Evolutionary conservation across 2,888 invertebrate genomes (phyloP).

Genomic region (Hydriomena furcata): DNA sequence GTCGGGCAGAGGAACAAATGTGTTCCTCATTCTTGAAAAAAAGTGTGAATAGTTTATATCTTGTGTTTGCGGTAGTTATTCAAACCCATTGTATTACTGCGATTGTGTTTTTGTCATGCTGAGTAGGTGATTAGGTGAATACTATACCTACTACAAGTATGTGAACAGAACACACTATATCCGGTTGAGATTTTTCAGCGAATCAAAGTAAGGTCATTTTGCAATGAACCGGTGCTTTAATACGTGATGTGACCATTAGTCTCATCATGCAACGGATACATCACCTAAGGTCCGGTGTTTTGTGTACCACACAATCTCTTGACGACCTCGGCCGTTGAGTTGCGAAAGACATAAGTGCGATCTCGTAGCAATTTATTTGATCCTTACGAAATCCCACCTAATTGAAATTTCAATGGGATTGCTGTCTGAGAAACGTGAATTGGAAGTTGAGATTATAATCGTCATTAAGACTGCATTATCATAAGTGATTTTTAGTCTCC

Average conservation of each 20-base stretch:
- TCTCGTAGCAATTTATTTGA: constrained; percentile 38
- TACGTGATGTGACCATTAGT: constrained; percentile 40
- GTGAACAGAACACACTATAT: no score
- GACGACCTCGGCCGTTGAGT: constrained; percentile 34
- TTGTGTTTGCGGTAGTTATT: constrained; percentile 24
- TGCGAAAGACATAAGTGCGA: constrained; percentile 39
- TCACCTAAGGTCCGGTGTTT: constrained; percentile 38
- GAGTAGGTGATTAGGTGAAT: constrained; percentile 25
- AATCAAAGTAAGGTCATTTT: constrained; percentile 33
- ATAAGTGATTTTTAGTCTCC: no score
- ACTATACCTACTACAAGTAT: constrained; percentile 11
- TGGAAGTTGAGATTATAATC: constrained; percentile 27
- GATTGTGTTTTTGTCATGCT: constrained; percentile 17
- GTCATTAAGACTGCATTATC: no score
- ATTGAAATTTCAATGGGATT: constrained; percentile 41
- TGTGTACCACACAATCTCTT: constrained; percentile 36
- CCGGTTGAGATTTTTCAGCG: constrained; percentile 32
- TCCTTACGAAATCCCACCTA: constrained; percentile 42
- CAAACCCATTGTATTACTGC: constrained; percentile 22
- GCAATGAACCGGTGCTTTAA: constrained; percentile 26
- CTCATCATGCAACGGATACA: constrained; percentile 32
- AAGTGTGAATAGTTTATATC: constrained; percentile 32
- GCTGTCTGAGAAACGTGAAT: constrained; percentile 36
- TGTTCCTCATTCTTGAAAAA: constrained; percentile 35
- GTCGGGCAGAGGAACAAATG: constrained; percentile 27